Evolutionary conservation across 2,113 vertebrate species (phyloP).

Genomic region (Ochotona curzoniae): DNA sequence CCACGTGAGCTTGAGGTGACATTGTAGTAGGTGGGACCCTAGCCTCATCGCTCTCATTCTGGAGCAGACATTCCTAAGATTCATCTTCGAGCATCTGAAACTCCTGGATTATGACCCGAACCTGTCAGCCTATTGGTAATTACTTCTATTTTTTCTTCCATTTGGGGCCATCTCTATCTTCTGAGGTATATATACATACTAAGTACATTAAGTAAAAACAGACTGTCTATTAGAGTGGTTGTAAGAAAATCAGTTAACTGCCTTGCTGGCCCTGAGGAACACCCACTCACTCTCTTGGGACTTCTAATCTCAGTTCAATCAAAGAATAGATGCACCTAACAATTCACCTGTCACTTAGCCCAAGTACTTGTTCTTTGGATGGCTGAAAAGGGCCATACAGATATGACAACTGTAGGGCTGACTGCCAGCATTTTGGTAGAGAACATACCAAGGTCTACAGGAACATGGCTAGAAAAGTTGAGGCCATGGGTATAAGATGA

Average conservation of each 20-base stretch:
- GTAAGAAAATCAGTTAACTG: not conserved
- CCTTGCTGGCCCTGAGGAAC: not conserved
- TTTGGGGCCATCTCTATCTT: not conserved
- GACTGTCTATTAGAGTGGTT: not conserved
- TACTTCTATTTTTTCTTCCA: not conserved
- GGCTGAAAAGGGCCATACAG: not conserved
- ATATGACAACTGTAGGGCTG: not conserved
- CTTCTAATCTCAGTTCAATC: not conserved
- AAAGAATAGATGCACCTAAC: not conserved
- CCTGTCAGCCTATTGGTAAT: not conserved
- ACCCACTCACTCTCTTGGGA: not conserved
- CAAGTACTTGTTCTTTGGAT: not conserved
- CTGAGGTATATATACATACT: not conserved
- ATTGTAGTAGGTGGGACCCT: accelerated
- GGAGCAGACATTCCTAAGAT: not conserved
- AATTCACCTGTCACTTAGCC: not conserved
- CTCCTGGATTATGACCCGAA: not conserved
- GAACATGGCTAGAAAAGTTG: not conserved
- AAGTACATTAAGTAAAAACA: conserved; percentile 24
- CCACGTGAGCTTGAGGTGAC: not conserved
- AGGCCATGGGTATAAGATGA: not conserved
- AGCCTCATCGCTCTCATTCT: not conserved
- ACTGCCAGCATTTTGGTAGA: not conserved
- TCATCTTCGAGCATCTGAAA: not conserved
- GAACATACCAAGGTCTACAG: not conserved